Percentiles rank a stretch among this genome's conserved stretches.
These are phyloP conservation scores for Myrmecobius fasciatus DNA, from an alignment of 2,113 vertebrate genomes.

Conservation along the genomic window DNA sequence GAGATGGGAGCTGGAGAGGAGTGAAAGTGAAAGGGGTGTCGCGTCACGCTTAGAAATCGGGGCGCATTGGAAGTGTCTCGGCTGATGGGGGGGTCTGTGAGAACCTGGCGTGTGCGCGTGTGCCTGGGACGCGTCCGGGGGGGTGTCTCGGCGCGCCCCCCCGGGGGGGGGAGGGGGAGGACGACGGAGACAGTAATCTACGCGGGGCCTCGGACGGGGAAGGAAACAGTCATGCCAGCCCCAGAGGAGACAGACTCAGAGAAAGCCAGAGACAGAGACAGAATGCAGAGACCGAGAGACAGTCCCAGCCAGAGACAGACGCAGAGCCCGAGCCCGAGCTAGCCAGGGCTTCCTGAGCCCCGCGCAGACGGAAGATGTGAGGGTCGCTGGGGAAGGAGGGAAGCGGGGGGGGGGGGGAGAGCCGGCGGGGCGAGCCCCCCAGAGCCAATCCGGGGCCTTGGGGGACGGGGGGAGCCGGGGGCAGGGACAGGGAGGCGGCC, in stretches of 20 bases:
- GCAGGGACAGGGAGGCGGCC: constrained; percentile 30
- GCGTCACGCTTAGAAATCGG: no score
- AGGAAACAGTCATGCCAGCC: background rate
- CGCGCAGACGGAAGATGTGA: background rate
- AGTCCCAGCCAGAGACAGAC: background rate
- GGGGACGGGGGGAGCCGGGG: constrained; percentile 47
- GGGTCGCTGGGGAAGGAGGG: background rate
- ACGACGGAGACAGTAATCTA: background rate
- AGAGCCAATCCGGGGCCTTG: constrained; percentile 56
- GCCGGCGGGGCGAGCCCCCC: background rate
- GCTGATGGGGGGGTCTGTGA: background rate
- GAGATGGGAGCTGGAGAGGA: background rate
- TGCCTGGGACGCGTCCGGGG: background rate
- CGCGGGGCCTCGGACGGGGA: background rate
- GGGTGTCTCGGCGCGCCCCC: background rate
- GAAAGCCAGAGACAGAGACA: background rate
- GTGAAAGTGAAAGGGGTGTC: background rate
- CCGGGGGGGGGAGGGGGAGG: background rate
- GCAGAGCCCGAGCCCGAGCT: background rate
- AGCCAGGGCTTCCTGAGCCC: background rate
- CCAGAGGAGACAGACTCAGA: background rate
- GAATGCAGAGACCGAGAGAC: no score
- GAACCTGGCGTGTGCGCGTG: background rate
- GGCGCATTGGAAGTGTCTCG: no score
- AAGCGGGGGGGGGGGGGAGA: background rate